These are phyloP conservation scores for Bursaphelenchus okinawaensis DNA, from an alignment of 2,888 invertebrate species.

Conservation along the genomic window DNA sequence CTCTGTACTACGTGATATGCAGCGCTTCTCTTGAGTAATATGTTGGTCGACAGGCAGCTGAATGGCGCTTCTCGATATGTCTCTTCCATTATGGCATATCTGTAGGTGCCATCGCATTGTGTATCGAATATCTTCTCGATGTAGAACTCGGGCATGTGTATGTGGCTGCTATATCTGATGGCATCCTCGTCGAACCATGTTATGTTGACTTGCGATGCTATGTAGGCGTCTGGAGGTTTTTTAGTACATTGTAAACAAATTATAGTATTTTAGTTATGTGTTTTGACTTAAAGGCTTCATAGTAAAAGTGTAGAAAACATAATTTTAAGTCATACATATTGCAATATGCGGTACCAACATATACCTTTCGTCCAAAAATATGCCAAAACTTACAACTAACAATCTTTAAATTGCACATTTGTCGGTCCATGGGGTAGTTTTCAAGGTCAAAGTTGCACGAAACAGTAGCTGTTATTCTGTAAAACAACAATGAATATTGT, in stretches of 20 bases:
- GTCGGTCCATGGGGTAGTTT: slow-evolving; percentile 52
- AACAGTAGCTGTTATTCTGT: slow-evolving; percentile 37
- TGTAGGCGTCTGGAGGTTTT: slow-evolving; percentile 52
- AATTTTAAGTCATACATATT: neutral
- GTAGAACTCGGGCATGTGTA: slow-evolving; percentile 49
- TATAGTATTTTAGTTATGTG: neutral
- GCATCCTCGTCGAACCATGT: slow-evolving; percentile 48
- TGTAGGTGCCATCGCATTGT: slow-evolving; percentile 44
- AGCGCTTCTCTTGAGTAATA: slow-evolving; percentile 45
- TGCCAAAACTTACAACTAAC: slow-evolving; percentile 38
- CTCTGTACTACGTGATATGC: slow-evolving; percentile 54
- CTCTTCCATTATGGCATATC: slow-evolving; percentile 48
- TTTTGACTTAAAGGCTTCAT: neutral
- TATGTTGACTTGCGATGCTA: slow-evolving; percentile 49
- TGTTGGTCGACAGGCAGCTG: slow-evolving; percentile 46
- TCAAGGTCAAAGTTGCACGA: slow-evolving; percentile 29
- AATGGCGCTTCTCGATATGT: slow-evolving; percentile 42
- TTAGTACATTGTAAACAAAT: neutral
- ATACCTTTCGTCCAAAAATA: too few species aligned
- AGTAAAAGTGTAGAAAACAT: neutral
- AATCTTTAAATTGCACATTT: slow-evolving; percentile 44
- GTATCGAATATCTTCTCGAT: slow-evolving; percentile 29
- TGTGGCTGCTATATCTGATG: slow-evolving; percentile 49
- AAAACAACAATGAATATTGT: neutral
- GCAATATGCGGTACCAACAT: too few species aligned